Base-by-base conservation (phyloP, 1,140 invertebrate species). In the Diprion similis region DNA sequence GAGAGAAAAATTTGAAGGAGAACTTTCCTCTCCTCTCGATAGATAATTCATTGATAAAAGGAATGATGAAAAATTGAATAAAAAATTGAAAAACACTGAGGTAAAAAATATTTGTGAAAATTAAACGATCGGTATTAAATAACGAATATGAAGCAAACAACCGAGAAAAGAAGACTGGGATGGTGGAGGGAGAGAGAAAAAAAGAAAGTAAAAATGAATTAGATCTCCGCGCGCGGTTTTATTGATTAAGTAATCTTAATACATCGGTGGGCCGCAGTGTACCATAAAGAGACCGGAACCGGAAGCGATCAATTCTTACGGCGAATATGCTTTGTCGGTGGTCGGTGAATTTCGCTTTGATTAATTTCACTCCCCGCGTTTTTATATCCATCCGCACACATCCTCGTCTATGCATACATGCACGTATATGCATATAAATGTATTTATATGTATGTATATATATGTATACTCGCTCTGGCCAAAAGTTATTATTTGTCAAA, bases 291-390 rank as follows among this genome's bases (percentile, higher is more conserved):
- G 83, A 86, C 79, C 87, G 87, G 86, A 88, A 88, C 83, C 83
- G 87, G 87, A 88, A 88, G 83, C 87, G 84, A 88, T 88, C 81
- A 81, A 88, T 88, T 88, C 86, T 86, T 88, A 87, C 78, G 81
- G 85, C 82, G 85, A 86, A 87, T 88, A 88, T 87, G 86, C 86
- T 87, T 87, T 87, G 77, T 90, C 89, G 81, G 88, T 89, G 74
- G 88, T 89, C 70, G 89, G 86, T 80, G 86, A 78, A 90, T 89
- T 87, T 90, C 89, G 84, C 89, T 86, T 90, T 90, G 80, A 90
- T 90, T 87, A 91, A 86, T 81, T 88, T 89, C 72, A 68, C 76
- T 37, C 24, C 24, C 24, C 74, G 75, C 72, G 77, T 77, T 80
- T 81, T 82, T 84, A 59, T 59, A 8, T 9, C 24, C 24, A 6